Evolutionary conservation across 2,113 vertebrate species (phyloP), one percentile per base, ranked within the genome.

Genomic region (Thalassoma bifasciatum): DNA sequence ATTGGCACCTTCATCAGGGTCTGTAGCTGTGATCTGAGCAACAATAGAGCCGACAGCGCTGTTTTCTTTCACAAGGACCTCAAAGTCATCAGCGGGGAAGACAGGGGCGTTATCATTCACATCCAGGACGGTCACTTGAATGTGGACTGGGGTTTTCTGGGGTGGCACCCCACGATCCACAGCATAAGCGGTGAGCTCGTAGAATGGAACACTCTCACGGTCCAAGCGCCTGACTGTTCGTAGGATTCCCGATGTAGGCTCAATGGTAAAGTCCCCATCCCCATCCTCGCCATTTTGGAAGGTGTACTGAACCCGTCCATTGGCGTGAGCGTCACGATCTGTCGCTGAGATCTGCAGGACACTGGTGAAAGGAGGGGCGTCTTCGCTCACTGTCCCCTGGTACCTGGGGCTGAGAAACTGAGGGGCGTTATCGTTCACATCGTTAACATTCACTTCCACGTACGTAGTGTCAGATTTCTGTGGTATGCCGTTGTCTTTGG

Each of bases 391-490:
- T 47, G 97, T 89, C 1, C 98, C 98, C 30, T 98, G 96, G 86
- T 99, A 99, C 42, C 95, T 95, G 22, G 96, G 94, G 77, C 95
- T 97, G 70, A 98, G 91, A 14, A 99, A 99, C 88, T 98, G 96
- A 0, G 98, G 98, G 0, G 98, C 95, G 0, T 99, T 99, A 86
- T 99, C 98, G n/a, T 99, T 99, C 17, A 99, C 96, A 0, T 99
- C 98, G 1, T 97, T 98, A 40, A 99, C 97, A 88, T 99, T 98
- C 56, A 99, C 95, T 91, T 99, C 98, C 26, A 99, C 97, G 0
- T 99, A 99, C 0, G 98, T 99, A 3, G 98, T 99, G 86, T 99
- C 98, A 0, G 97, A 95, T 91, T 99, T 99, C 91, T 99, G 98
- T 21, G 98, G 98, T 47, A 99, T 99, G 61, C 98, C 98, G 0